phyloP scores from a whole-genome alignment of 2,113 vertebrate species.

The Falco punctatus region DNA sequence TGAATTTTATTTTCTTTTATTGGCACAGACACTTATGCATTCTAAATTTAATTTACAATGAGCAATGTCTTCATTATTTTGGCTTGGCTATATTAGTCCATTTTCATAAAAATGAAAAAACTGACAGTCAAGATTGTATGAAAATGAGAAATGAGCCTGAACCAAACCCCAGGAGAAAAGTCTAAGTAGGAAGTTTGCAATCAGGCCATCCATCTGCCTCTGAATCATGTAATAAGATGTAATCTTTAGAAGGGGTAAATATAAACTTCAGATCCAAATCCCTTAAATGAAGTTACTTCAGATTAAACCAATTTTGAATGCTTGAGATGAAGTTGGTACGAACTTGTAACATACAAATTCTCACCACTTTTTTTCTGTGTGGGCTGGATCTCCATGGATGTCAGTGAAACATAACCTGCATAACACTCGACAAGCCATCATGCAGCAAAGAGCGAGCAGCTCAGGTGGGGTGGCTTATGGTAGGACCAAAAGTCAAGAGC shows the following conservation, averaged over 20 bases:
- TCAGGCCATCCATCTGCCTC: neutral
- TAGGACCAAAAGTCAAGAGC: neutral
- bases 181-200: constrained; percentile 30
- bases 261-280: neutral
- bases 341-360: neutral
- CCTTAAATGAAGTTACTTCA: neutral
- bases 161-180: neutral
- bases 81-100: constrained; percentile 19
- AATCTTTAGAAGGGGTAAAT: neutral
- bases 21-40: constrained; percentile 4
- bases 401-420: rapidly evolving
- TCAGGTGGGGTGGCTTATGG: neutral
- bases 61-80: constrained; percentile 48
- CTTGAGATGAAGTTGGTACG: neutral
- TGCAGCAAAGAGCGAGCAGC: neutral
- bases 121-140: neutral
- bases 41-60: constrained; percentile 56
- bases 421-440: rapidly evolving
- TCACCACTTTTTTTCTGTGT: neutral
- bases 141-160: constrained; percentile 46
- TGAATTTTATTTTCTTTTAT: constrained; percentile 15
- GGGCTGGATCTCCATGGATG: neutral
- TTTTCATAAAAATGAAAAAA: constrained; percentile 26
- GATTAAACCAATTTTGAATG: neutral
- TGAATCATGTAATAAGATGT: neutral